Conservation (phyloP, 2,113 vertebrate genomes). For the Corythaixoides concolor region DNA sequence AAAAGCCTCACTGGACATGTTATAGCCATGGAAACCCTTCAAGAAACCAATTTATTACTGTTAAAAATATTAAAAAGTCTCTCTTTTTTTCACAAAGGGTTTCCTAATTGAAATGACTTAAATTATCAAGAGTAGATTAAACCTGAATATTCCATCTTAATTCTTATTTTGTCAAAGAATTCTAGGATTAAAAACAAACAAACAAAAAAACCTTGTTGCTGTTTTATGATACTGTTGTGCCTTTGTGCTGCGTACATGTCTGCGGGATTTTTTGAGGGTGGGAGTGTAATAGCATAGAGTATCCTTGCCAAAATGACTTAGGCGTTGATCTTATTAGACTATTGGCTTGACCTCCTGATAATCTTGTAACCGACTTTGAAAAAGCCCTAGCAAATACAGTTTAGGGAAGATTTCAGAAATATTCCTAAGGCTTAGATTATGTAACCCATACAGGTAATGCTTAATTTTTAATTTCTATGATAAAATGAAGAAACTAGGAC, state of each 20-base stretch:
- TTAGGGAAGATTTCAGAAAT: not conserved
- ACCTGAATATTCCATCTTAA: not conserved
- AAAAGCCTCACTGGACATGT: not conserved
- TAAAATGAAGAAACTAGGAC: not conserved
- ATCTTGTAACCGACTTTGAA: not conserved
- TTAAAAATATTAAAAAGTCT: not conserved
- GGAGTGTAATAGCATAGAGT: not conserved
- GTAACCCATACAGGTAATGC: fast-evolving
- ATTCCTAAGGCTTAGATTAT: fast-evolving
- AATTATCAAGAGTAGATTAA: not conserved
- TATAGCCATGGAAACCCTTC: fast-evolving
- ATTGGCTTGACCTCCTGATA: not conserved
- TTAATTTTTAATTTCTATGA: not conserved
- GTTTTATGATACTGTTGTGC: fast-evolving
- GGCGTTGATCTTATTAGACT: not conserved
- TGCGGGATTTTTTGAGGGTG: fast-evolving
- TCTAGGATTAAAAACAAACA: not conserved
- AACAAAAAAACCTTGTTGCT: not conserved
- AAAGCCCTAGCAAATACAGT: not conserved
- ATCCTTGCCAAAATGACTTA: not conserved
- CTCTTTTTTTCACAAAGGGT: fast-evolving
- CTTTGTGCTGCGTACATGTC: not conserved
- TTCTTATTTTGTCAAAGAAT: not conserved
- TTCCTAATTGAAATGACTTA: not conserved
- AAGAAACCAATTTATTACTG: not conserved